phyloP scores from a whole-genome alignment of 2,888 invertebrate species.

The Lamellibrachia columna region DNA sequence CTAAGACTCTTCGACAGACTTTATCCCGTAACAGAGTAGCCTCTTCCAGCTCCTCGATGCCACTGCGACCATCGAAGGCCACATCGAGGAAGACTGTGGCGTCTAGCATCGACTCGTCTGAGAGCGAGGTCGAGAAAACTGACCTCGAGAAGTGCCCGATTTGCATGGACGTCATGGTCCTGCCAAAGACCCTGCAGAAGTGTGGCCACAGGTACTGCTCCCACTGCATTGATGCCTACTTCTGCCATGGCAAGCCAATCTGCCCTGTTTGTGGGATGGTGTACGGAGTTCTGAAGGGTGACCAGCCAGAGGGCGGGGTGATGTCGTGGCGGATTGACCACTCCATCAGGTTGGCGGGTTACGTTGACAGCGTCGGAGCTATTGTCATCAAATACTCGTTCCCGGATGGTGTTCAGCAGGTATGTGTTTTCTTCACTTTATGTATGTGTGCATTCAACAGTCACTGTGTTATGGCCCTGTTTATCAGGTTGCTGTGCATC shows the following conservation, averaged over 20 bases:
- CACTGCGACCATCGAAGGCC: background rate
- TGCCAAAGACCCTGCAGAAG: constrained; percentile 38
- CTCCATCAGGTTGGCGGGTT: constrained; percentile 40
- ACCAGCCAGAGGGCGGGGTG: constrained; percentile 51
- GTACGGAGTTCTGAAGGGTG: constrained; percentile 50
- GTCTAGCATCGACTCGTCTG: background rate
- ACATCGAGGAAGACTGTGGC: background rate
- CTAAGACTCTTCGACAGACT: background rate
- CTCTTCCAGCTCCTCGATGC: background rate
- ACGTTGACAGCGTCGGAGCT: constrained; percentile 29
- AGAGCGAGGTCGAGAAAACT: background rate
- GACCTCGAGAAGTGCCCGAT: constrained; percentile 44
- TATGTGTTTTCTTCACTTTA: constrained; percentile 32
- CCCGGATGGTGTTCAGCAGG: constrained; percentile 49
- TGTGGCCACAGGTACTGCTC: constrained; percentile 54
- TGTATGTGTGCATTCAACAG: background rate
- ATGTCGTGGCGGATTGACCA: constrained; percentile 40
- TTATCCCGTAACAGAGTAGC: background rate
- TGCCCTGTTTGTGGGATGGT: constrained; percentile 54
- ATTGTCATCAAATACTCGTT: constrained; percentile 58
- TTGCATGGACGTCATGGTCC: constrained; percentile 44
- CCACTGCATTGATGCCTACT: constrained; percentile 49
- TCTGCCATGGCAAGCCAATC: constrained; percentile 45
- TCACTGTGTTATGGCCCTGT: background rate
- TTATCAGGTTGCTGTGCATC: no score